Conservation (phyloP, 2,888 invertebrate genomes). For the Clistopyga incitator region DNA sequence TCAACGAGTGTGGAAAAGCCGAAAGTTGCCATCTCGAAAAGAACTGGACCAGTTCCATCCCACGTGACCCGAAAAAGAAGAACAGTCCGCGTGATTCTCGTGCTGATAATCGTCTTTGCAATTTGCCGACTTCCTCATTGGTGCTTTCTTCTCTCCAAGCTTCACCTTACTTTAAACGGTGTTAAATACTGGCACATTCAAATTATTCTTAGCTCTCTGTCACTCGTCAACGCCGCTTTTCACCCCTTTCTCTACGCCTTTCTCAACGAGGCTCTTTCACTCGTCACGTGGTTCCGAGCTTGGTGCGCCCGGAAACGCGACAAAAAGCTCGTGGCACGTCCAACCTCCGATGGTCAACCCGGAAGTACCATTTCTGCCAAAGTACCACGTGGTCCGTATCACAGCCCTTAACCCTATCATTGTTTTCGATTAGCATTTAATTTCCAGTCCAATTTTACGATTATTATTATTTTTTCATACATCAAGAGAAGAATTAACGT, state of each 20-base stretch:
- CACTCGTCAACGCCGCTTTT: constrained; percentile 85
- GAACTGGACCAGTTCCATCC: constrained; percentile 59
- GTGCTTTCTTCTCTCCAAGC: constrained; percentile 85
- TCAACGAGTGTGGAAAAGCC: constrained; percentile 66
- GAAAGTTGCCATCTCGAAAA: constrained; percentile 37
- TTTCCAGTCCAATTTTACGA: not conserved
- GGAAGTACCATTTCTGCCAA: constrained; percentile 59
- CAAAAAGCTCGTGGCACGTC: not conserved
- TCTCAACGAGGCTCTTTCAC: constrained; percentile 85
- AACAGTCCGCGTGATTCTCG: constrained; percentile 86
- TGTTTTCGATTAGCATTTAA: not conserved
- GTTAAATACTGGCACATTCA: constrained; percentile 84
- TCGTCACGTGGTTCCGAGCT: constrained; percentile 64
- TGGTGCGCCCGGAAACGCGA: constrained; percentile 48
- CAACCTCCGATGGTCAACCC: constrained; percentile 45
- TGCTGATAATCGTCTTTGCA: constrained; percentile 86
- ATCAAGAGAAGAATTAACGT: too few relatives aligned
- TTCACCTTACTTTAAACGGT: constrained; percentile 78
- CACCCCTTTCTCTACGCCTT: constrained; percentile 88
- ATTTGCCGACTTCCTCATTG: constrained; percentile 86
- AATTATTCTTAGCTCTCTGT: constrained; percentile 85
- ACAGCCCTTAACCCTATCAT: constrained; percentile 46
- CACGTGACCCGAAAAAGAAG: constrained; percentile 84
- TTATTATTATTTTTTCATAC: not conserved
- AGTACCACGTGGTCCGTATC: constrained; percentile 70